Evolutionary conservation across 2,888 invertebrate species (phyloP).

Genomic region (Lissonota sp.): DNA sequence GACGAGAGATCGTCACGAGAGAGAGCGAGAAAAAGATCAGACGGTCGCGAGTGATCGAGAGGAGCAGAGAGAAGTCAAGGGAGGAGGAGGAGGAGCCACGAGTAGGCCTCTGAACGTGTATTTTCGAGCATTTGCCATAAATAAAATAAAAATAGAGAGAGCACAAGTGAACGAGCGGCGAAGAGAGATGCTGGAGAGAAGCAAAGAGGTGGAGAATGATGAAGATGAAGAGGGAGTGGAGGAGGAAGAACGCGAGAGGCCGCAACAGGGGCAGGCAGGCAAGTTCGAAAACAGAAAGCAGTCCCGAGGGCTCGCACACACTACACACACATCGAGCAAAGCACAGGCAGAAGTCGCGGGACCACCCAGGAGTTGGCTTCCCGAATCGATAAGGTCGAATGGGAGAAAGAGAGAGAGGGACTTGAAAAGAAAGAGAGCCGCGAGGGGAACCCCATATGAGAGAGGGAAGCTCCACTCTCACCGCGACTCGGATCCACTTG

Average conservation of each 20-base stretch:
- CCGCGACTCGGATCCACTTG: slow-evolving; percentile 56
- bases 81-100: slow-evolving; percentile 22
- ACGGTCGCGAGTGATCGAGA: slow-evolving; percentile 17
- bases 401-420: slow-evolving; percentile 35
- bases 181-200: slow-evolving; percentile 24
- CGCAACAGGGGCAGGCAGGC: slow-evolving; percentile 28
- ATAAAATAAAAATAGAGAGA: slow-evolving; percentile 64
- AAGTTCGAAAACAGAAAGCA: slow-evolving; percentile 59
- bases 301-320: slow-evolving; percentile 49
- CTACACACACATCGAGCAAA: not conserved
- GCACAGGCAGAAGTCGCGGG: slow-evolving; percentile 72
- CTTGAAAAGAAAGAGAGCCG: not conserved
- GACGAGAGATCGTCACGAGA: slow-evolving; percentile 35
- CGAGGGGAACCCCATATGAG: slow-evolving; percentile 8
- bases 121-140: slow-evolving; percentile 75
- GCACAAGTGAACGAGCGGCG: slow-evolving; percentile 28
- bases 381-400: slow-evolving; percentile 77
- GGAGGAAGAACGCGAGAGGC: slow-evolving; percentile 24
- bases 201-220: slow-evolving; percentile 18
- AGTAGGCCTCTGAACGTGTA: slow-evolving; percentile 71
- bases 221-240: slow-evolving; percentile 34
- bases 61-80: slow-evolving; percentile 15
- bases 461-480: slow-evolving; percentile 36
- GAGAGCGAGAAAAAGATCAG: not conserved
- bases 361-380: slow-evolving; percentile 78